Evolutionary conservation across 2,797 vertebrate species (phyloP).

Genomic region (Tangara arthus): DNA sequence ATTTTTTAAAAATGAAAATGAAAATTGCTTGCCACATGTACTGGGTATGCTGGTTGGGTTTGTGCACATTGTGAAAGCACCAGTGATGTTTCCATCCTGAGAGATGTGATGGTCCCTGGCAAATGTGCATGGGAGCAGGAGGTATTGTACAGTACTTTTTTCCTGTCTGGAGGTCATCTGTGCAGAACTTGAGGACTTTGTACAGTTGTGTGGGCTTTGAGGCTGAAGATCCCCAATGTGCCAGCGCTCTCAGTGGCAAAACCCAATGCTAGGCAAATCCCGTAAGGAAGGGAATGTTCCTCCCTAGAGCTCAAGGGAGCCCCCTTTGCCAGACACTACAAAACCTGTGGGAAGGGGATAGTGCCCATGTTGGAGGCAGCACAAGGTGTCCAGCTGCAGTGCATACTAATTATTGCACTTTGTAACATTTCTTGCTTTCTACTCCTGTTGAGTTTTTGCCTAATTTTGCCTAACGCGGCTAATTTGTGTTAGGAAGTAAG

Average conservation of each 20-base stretch:
- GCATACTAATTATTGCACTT: background rate
- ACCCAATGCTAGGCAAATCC: background rate
- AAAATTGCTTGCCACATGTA: background rate
- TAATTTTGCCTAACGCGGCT: background rate
- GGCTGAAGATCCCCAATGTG: background rate
- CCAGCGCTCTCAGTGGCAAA: rapidly evolving
- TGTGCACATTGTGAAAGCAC: background rate
- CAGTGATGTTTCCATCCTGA: background rate
- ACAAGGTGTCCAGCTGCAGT: background rate
- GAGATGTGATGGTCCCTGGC: background rate
- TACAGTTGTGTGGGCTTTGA: background rate
- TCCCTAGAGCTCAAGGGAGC: background rate
- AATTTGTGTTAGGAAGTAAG: background rate
- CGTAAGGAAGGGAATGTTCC: background rate
- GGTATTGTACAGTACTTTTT: background rate
- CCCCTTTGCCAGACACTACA: rapidly evolving
- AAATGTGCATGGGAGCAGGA: background rate
- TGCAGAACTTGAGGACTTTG: background rate
- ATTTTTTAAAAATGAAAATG: background rate
- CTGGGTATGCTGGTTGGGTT: background rate
- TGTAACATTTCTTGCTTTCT: background rate
- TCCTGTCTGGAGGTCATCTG: background rate
- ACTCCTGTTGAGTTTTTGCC: background rate
- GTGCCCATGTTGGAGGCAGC: background rate
- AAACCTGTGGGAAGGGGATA: background rate